phyloP scores from a whole-genome alignment of 2,113 vertebrate species.

The Calyptomena viridis region DNA sequence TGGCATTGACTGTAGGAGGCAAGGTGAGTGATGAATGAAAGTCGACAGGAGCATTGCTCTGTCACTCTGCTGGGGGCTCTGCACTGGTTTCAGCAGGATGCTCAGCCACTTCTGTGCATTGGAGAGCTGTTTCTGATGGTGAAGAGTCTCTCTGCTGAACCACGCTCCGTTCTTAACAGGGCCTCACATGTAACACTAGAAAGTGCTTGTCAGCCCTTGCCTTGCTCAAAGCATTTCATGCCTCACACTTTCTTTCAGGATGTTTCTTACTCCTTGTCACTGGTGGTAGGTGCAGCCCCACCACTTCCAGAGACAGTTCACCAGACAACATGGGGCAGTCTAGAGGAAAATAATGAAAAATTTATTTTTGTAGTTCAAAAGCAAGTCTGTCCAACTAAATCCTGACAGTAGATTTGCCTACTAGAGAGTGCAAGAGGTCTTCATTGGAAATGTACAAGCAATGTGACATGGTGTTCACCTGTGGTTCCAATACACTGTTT shows the following conservation, averaged over 20 bases:
- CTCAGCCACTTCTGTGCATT: fast-evolving
- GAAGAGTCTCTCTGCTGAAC: background rate
- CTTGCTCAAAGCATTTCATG: background rate
- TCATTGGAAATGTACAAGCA: background rate
- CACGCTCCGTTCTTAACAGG: fast-evolving
- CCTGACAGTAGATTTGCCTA: background rate
- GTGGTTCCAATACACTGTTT: background rate
- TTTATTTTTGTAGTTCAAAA: background rate
- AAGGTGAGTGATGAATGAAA: fast-evolving
- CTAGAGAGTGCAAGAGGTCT: background rate
- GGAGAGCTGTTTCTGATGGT: background rate
- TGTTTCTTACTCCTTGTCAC: background rate
- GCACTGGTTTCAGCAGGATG: background rate
- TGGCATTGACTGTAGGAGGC: fast-evolving
- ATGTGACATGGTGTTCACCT: background rate
- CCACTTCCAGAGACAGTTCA: background rate
- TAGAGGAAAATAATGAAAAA: background rate
- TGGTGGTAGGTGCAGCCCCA: background rate
- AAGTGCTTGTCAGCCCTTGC: background rate
- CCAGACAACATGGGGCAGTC: background rate
- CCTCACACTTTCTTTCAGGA: background rate
- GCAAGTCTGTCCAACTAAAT: background rate
- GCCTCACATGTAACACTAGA: background rate
- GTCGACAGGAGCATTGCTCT: fast-evolving
- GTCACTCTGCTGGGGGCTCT: background rate